phyloP scores from a whole-genome alignment of 1,140 invertebrate species.

The Schlechtendalia chinensis region DNA sequence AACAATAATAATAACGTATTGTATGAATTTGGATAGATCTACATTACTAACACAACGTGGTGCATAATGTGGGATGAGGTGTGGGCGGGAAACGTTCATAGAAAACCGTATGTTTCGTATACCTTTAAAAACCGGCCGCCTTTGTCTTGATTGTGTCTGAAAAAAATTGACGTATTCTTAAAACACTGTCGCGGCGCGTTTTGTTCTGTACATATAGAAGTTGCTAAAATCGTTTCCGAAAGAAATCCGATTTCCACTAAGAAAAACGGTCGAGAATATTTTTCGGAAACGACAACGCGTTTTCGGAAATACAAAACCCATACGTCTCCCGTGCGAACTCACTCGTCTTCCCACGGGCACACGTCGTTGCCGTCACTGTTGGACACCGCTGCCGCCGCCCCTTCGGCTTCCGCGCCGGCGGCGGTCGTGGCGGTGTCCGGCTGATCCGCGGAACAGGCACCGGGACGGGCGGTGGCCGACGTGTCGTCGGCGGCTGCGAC shows the following conservation, averaged over 20 bases:
- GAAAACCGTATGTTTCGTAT: slow-evolving; percentile 44
- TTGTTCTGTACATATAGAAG: too few species aligned
- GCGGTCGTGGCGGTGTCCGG: slow-evolving; percentile 51
- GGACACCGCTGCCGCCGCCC: slow-evolving; percentile 52
- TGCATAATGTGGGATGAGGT: not conserved
- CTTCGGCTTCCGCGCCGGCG: not conserved
- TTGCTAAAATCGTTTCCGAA: too few species aligned
- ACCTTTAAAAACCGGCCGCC: slow-evolving; percentile 46
- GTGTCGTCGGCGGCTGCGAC: slow-evolving; percentile 53
- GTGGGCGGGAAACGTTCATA: not conserved
- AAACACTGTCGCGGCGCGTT: not conserved
- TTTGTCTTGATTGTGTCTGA: slow-evolving; percentile 41
- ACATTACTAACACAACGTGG: not conserved
- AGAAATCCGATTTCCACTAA: too few species aligned
- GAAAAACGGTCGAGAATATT: not conserved
- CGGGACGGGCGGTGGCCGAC: too few species aligned
- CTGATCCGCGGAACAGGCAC: too few species aligned
- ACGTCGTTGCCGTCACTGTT: slow-evolving; percentile 57
- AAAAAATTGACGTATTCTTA: not conserved
- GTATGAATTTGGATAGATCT: not conserved
- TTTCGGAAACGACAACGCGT: not conserved
- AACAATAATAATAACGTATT: slow-evolving; percentile 18
- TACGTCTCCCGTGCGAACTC: slow-evolving; percentile 59
- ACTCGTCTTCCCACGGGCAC: slow-evolving; percentile 88
- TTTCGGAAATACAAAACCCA: not conserved